phyloP scores from a whole-genome alignment of 2,888 invertebrate species.

The Dryocosmus kuriphilus region DNA sequence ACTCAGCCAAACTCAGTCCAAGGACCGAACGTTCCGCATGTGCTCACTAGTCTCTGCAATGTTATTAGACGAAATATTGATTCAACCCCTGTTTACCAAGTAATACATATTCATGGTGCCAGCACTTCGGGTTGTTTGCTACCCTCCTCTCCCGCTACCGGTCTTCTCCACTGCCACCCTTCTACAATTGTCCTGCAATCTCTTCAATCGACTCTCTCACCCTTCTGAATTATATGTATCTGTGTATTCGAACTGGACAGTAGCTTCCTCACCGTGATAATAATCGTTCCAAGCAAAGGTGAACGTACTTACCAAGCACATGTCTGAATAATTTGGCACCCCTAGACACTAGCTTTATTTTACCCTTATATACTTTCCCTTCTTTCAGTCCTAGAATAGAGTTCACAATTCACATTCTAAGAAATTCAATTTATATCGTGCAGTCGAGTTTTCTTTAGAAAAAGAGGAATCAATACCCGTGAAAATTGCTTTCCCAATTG shows the following conservation, averaged over 20 bases:
- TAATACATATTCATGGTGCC: constrained; percentile 77
- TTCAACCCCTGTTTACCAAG: constrained; percentile 77
- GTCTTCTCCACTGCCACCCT: constrained; percentile 36
- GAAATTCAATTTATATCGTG: background rate
- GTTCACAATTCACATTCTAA: background rate
- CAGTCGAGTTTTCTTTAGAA: background rate
- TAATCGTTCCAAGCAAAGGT: constrained; percentile 31
- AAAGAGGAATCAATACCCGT: background rate
- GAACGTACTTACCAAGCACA: constrained; percentile 23
- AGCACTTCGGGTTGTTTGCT: constrained; percentile 73
- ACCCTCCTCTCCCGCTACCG: constrained; percentile 52
- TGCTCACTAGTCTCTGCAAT: constrained; percentile 63
- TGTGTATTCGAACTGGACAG: background rate
- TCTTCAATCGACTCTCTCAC: constrained; percentile 52
- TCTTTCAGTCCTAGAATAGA: constrained; percentile 8
- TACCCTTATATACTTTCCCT: constrained; percentile 19
- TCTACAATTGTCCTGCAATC: constrained; percentile 52
- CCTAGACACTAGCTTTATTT: constrained; percentile 21
- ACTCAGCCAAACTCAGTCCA: constrained; percentile 23
- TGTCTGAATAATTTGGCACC: constrained; percentile 35
- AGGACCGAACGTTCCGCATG: constrained; percentile 59
- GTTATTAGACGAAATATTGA: constrained; percentile 78
- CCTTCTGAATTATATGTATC: constrained; percentile 38
- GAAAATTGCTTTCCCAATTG: background rate
- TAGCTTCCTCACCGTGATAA: constrained; percentile 1